Percentiles rank a stretch among this genome's conserved stretches.
These are phyloP conservation scores for Diplolepis rosae DNA, from an alignment of 2,888 invertebrate genomes.

Conservation along the genomic window DNA sequence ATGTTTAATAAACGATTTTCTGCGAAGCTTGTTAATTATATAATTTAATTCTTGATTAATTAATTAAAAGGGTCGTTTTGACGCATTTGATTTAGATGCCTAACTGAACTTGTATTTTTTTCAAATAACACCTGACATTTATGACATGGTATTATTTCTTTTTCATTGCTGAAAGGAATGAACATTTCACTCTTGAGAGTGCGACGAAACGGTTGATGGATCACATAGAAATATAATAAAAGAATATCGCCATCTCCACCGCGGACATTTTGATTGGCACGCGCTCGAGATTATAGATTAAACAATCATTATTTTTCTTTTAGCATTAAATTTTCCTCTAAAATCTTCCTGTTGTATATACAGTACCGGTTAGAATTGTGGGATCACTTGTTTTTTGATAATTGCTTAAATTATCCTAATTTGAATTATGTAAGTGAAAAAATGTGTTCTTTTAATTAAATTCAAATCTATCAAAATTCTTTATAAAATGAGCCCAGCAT, in stretches of 20 bases:
- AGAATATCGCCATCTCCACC: neutral
- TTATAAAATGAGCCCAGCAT: too few species aligned
- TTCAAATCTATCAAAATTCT: too few species aligned
- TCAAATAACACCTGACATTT: constrained; percentile 15
- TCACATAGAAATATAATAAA: constrained; percentile 13
- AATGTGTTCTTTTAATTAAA: too few species aligned
- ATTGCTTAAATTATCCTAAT: too few species aligned
- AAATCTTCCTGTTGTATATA: too few species aligned
- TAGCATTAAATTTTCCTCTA: too few species aligned
- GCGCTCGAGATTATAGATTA: neutral
- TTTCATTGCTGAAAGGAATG: constrained; percentile 11
- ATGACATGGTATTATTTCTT: constrained; percentile 14
- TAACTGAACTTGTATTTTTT: neutral
- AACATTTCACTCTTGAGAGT: constrained; percentile 8
- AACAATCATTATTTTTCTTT: neutral
- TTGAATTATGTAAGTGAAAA: too few species aligned
- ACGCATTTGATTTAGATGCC: too few species aligned
- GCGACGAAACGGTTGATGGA: constrained; percentile 22
- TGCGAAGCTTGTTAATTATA: neutral
- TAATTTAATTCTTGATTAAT: neutral
- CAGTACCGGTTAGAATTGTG: too few species aligned
- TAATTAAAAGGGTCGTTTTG: too few species aligned
- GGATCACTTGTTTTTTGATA: too few species aligned
- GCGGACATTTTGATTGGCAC: neutral
- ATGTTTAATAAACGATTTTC: neutral